Evolutionary conservation across 2,888 invertebrate species (phyloP).

Genomic region (Chorisops tibialis): DNA sequence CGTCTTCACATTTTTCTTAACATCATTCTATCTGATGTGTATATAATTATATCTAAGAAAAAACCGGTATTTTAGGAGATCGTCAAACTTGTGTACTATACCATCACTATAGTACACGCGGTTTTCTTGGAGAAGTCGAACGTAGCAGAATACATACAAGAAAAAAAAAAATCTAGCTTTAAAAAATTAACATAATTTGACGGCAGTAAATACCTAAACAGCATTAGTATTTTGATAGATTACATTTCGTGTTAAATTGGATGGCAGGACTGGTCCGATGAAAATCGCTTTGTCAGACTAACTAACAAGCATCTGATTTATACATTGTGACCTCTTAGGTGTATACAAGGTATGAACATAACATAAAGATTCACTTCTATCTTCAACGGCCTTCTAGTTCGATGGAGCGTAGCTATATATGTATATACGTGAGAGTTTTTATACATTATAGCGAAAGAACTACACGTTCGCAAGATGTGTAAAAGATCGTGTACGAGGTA

Average conservation of each 20-base stretch:
- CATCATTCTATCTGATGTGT: neutral
- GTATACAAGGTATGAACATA: neutral
- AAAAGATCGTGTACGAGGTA: too few relatives aligned
- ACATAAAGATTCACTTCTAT: too few relatives aligned
- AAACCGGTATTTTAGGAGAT: neutral
- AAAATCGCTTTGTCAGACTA: slow-evolving; percentile 16
- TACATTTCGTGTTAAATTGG: slow-evolving; percentile 5
- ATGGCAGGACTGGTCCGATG: slow-evolving; percentile 14
- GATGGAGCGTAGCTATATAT: too few relatives aligned
- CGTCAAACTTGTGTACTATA: neutral
- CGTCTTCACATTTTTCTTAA: neutral
- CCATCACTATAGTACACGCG: neutral
- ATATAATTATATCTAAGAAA: neutral
- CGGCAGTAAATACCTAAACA: slow-evolving; percentile 9
- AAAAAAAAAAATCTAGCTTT: neutral
- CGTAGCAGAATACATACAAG: neutral
- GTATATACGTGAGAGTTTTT: too few relatives aligned
- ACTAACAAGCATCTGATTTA: slow-evolving; percentile 13
- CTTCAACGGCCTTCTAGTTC: too few relatives aligned
- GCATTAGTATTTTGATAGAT: slow-evolving; percentile 12
- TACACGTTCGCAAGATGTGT: too few relatives aligned
- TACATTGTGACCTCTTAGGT: slow-evolving; percentile 6
- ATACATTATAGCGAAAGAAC: too few relatives aligned
- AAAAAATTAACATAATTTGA: slow-evolving; percentile 15
- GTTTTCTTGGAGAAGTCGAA: neutral